Evolutionary conservation across 2,888 invertebrate genomes (phyloP), one percentile per base, ranked within the genome.

Genomic region (Microctonus brassicae): DNA sequence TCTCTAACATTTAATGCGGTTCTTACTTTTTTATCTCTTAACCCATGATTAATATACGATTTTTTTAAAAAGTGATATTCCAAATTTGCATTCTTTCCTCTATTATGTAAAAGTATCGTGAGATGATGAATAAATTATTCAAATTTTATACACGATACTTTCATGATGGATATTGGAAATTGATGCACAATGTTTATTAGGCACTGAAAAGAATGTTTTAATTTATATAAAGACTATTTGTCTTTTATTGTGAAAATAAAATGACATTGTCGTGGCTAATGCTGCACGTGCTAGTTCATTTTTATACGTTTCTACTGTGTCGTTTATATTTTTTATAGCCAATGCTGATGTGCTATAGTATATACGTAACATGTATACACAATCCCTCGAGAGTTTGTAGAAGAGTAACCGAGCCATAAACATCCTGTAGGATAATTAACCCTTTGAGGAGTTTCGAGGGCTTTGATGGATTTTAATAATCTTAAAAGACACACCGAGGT

Each of bases 391-490:
- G 79, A 78, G 61, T 39, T 55, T 58, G 69, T 47, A 63, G 75
- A 72, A 73, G 73, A 78, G 77, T 79, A 80, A 81, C 79, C 79
- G 80, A 84, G 81, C 81, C 84, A 82, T 83, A 82, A 85, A 83
- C 84, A 82, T 81, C 80, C 83, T 78, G 84, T 78, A 79, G 83
- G 82, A 86, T 86, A 86, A 87, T 87, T 87, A 87, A 86, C 86
- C 86, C 86, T 86, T 86, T 86, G 86, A 85, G 83, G 78, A 84
- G 81, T 81, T 82, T 79, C 83, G 82, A n/a, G 80, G 39, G 85
- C 85, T 83, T 82, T 83, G 85, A 83, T 78, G 82, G 77, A 85
- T 84, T 86, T 86, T 85, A 84, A 84, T 85, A 83, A 84, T 85
- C 85, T 85, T 85, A 84, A 85, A 83, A 84, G 85, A 85, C 83